These are phyloP conservation scores for Neopelma chrysocephalum DNA, from an alignment of 2,797 vertebrate genomes.

Conservation along the genomic window DNA sequence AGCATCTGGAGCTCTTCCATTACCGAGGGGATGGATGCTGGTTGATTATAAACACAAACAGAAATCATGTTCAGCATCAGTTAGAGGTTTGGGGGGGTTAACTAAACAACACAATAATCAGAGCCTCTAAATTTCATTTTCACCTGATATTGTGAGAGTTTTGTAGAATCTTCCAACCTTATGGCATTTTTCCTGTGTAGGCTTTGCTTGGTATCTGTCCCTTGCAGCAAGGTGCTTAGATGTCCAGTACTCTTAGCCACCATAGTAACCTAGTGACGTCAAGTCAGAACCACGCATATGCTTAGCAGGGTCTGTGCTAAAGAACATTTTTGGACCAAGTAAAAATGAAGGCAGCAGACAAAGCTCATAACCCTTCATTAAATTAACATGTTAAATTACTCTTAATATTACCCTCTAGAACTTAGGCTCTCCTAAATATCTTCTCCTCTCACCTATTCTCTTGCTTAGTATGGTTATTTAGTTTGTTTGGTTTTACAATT, in stretches of 20 bases:
- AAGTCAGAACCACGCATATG: background rate
- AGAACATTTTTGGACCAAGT: background rate
- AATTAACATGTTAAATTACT: background rate
- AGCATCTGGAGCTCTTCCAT: background rate
- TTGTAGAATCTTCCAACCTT: background rate
- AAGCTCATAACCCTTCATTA: background rate
- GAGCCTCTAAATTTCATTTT: background rate
- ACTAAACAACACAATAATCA: background rate
- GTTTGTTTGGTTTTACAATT: background rate
- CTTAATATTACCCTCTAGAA: background rate
- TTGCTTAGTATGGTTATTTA: background rate
- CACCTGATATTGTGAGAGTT: background rate
- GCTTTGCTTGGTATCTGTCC: background rate
- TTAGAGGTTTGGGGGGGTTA: background rate
- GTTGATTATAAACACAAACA: background rate
- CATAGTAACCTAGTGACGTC: background rate
- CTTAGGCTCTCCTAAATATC: background rate
- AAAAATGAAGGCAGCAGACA: background rate
- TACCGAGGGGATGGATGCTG: background rate
- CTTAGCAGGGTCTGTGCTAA: background rate
- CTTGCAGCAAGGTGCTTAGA: background rate
- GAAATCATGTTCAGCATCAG: background rate
- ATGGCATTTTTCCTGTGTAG: background rate
- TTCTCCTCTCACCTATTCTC: background rate
- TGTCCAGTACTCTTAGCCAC: background rate